Conservation (phyloP, 2,888 invertebrate genomes). For the Xestia ashworthii region DNA sequence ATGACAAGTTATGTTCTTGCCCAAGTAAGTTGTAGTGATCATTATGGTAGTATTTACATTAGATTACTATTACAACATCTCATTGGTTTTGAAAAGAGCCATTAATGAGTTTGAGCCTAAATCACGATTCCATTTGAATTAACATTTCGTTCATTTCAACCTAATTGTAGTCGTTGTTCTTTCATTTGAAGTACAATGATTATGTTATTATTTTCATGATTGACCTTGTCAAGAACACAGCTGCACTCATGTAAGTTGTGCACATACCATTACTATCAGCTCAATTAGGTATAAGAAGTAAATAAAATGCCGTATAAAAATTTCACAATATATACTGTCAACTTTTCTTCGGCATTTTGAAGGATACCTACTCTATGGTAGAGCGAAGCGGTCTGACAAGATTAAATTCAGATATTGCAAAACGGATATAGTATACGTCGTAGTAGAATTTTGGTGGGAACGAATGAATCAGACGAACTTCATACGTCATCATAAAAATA, state of each 20-base stretch:
- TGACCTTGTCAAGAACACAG: constrained; percentile 31
- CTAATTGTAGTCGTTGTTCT: constrained; percentile 2
- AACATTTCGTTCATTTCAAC: background rate
- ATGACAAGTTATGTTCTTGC: constrained; percentile 2
- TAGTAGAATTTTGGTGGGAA: constrained; percentile 41
- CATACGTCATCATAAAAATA: constrained; percentile 11
- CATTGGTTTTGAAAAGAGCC: constrained; percentile 16
- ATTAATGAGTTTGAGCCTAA: background rate
- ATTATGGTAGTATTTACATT: constrained; percentile 3
- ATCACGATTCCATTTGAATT: constrained; percentile 14
- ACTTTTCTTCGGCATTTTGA: constrained; percentile 63
- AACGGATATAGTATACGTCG: constrained; percentile 43
- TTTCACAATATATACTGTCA: constrained; percentile 65
- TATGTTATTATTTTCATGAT: constrained; percentile 3
- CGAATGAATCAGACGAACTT: constrained; percentile 39
- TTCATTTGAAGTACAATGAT: constrained; percentile 5
- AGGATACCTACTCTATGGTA: constrained; percentile 61
- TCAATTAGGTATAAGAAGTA: constrained; percentile 62
- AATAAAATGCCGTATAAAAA: constrained; percentile 63
- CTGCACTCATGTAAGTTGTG: constrained; percentile 12
- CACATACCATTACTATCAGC: constrained; percentile 27
- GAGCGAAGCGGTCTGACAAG: constrained; percentile 48
- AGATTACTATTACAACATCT: constrained; percentile 4
- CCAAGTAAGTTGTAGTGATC: background rate
- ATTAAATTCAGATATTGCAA: constrained; percentile 55